These are phyloP conservation scores for Iphiclides podalirius DNA, from an alignment of 2,888 invertebrate genomes.

Conservation along the genomic window DNA sequence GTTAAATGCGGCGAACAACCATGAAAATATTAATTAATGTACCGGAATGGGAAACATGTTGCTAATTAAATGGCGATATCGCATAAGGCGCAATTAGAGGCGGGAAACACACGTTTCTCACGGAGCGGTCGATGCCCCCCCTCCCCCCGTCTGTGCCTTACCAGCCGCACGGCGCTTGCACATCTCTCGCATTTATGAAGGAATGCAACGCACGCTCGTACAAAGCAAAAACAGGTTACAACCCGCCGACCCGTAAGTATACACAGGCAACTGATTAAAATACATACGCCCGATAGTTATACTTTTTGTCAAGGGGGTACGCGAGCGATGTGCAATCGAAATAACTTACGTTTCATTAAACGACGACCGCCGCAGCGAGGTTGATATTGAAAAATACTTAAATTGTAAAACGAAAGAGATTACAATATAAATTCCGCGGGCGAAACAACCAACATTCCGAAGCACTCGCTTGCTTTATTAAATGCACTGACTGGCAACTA, in stretches of 20 bases:
- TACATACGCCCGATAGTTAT: constrained; percentile 49
- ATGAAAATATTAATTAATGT: constrained; percentile 80
- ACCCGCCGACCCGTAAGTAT: constrained; percentile 43
- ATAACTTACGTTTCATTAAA: constrained; percentile 22
- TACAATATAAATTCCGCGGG: constrained; percentile 68
- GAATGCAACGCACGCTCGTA: constrained; percentile 57
- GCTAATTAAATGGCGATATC: constrained; percentile 80
- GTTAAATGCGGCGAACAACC: constrained; percentile 76
- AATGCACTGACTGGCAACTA: constrained; percentile 77
- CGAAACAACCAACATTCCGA: constrained; percentile 57
- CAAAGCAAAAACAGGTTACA: constrained; percentile 62
- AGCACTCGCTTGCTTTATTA: constrained; percentile 60
- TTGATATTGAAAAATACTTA: constrained; percentile 44
- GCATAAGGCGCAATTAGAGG: constrained; percentile 79
- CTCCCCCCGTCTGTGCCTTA: constrained; percentile 40
- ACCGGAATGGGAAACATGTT: constrained; percentile 77
- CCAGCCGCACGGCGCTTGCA: constrained; percentile 30
- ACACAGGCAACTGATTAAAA: constrained; percentile 49
- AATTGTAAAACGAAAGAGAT: constrained; percentile 43
- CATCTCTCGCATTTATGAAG: constrained; percentile 51
- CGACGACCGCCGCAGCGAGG: constrained; percentile 28
- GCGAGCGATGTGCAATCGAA: constrained; percentile 24
- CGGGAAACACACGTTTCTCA: constrained; percentile 69
- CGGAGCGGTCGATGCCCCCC: constrained; percentile 52
- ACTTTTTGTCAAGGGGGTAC: constrained; percentile 40